Evolutionary conservation across 2,888 invertebrate genomes (phyloP).

Genomic region (Sphecodes monilicornis): DNA sequence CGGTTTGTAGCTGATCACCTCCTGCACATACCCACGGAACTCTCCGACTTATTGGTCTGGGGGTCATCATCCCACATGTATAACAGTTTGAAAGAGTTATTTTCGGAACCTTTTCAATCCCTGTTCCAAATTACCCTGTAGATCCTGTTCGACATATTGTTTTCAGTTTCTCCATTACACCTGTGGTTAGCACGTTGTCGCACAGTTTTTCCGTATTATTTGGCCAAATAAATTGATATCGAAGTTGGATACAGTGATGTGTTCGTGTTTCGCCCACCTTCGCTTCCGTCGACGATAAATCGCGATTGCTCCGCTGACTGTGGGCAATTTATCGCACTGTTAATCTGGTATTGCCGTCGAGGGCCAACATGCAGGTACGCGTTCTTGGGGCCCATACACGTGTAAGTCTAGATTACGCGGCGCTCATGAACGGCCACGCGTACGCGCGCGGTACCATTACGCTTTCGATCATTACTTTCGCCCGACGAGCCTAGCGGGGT

Average conservation of each 20-base stretch:
- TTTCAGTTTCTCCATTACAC: neutral
- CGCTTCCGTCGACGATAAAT: constrained; percentile 53
- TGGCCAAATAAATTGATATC: constrained; percentile 23
- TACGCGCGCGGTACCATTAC: neutral
- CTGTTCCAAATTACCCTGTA: neutral
- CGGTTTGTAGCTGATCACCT: too few relatives aligned
- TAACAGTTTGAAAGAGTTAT: too few relatives aligned
- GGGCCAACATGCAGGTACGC: constrained; percentile 18
- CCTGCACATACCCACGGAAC: too few relatives aligned
- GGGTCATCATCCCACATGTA: too few relatives aligned
- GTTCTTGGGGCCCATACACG: constrained; percentile 16
- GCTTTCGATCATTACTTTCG: constrained; percentile 47
- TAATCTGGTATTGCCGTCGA: constrained; percentile 44
- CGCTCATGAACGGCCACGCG: constrained; percentile 10
- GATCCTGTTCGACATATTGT: neutral
- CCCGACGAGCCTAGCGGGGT: constrained; percentile 8
- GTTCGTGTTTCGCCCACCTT: constrained; percentile 36
- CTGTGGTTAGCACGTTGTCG: neutral
- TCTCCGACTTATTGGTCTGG: too few relatives aligned
- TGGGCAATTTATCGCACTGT: constrained; percentile 58
- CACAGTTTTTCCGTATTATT: neutral
- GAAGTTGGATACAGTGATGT: constrained; percentile 39
- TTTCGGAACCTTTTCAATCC: too few relatives aligned
- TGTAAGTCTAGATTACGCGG: neutral
- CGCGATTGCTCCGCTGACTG: constrained; percentile 44